Evolutionary conservation across 2,797 vertebrate genomes (phyloP), one percentile per base, ranked within the genome.

Genomic region (Halcyon badia): DNA sequence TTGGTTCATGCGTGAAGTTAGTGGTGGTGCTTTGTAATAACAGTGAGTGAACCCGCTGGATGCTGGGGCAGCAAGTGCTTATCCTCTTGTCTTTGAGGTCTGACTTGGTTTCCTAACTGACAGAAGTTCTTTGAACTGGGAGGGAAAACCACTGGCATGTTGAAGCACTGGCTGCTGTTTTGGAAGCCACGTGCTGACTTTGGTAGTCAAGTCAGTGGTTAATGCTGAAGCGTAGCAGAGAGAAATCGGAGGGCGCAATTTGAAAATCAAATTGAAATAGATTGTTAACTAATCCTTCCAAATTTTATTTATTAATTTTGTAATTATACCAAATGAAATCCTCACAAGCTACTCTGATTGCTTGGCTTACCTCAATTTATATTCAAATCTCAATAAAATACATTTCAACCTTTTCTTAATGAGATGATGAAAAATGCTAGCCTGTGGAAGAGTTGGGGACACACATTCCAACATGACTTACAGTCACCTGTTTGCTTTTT

Each of bases 231-330:
- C 39, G 35, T 79, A 73, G 42, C 46, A 84, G 44, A 86, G 83
- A 30, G 57, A 90, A 84, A 83, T 30, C 1, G 9, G 73, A 89
- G 81, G 66, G 83, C 49, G 54, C 25, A 48, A 52, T 90, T 83
- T 89, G 70, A 70, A 94, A 87, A 82, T 79, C 51, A 90, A 89
- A 84, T 93, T 93, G 86, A 90, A 92, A 89, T 90, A 93, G 90
- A 90, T 92, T 60, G 73, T 88, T 91, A 96, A 96, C 89, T 95
- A 96, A 94, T 95, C 86, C 88, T 90, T 85, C 64, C 78, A 90
- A 96, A 94, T 93, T 92, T 96, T 94, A 93, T 93, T 96, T 96
- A 92, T 92, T 96, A 94, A 89, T 95, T 96, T 94, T 68, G 81
- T 93, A 89, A 95, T 93, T 92, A 93, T 52, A 92, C 81, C 39